Conservation (phyloP, 2,888 invertebrate species). For the Lasioglossum leucozonium region DNA sequence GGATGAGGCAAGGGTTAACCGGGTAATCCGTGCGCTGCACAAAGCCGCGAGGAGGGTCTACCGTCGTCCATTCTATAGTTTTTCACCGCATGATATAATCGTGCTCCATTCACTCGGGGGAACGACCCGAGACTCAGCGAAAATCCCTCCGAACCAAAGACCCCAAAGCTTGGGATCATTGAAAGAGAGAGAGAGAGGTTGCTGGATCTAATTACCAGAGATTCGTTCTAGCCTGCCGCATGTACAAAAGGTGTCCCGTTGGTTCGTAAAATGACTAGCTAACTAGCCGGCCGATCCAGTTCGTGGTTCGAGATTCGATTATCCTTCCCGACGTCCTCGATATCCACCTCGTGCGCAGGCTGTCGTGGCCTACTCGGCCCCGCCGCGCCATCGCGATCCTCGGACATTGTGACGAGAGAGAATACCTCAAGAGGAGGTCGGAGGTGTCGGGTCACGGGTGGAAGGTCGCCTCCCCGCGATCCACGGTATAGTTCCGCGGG, state of each 20-base stretch:
- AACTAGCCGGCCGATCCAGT: neutral
- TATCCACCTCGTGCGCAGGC: constrained; percentile 33
- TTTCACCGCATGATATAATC: neutral
- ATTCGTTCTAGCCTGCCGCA: constrained; percentile 59
- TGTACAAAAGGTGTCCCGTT: constrained; percentile 2
- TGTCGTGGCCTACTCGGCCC: constrained; percentile 53
- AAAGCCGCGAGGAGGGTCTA: too few relatives aligned
- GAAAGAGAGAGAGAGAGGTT: neutral
- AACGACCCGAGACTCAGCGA: neutral
- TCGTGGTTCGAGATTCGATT: constrained; percentile 21
- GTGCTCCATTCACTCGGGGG: neutral
- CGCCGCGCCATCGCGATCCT: constrained; percentile 32
- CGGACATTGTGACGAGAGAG: constrained; percentile 37
- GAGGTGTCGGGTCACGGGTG: constrained; percentile 58
- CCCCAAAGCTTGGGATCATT: too few relatives aligned
- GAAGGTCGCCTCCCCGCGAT: constrained; percentile 56
- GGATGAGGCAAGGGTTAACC: too few relatives aligned
- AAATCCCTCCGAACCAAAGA: neutral
- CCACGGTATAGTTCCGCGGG: constrained; percentile 65
- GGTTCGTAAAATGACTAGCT: neutral
- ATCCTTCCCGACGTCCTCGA: constrained; percentile 23
- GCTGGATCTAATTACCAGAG: constrained; percentile 60
- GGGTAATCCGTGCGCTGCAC: too few relatives aligned
- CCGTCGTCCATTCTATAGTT: neutral
- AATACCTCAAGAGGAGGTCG: constrained; percentile 39